phyloP scores from a whole-genome alignment of 2,888 invertebrate genomes.

The Sinohyriopsis cumingii region DNA sequence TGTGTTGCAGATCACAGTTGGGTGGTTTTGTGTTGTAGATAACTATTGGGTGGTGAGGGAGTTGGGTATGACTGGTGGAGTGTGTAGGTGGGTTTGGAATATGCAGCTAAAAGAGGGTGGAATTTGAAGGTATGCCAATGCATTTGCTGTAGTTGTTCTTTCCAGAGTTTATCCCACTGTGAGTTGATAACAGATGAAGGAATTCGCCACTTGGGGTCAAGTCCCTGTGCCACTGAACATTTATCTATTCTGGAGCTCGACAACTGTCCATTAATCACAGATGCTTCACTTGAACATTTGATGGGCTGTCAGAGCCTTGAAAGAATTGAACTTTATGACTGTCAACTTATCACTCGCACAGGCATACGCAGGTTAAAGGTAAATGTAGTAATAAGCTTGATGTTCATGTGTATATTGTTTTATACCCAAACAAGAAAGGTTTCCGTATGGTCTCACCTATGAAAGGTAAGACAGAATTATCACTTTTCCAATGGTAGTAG shows the following conservation, averaged over 20 bases:
- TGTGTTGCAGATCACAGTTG: too few relatives aligned
- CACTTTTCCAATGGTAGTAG: too few relatives aligned
- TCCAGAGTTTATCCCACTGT: slow-evolving; percentile 97
- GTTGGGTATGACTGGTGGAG: background rate
- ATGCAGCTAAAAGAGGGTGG: background rate
- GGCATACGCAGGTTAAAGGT: slow-evolving; percentile 97
- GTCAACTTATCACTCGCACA: slow-evolving; percentile 97
- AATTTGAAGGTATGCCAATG: background rate
- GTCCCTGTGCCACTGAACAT: slow-evolving; percentile 92
- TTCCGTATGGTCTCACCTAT: too few relatives aligned
- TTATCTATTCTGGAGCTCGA: slow-evolving; percentile 90
- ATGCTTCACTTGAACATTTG: slow-evolving; percentile 95
- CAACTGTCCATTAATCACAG: slow-evolving; percentile 98
- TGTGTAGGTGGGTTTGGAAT: background rate
- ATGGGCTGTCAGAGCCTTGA: slow-evolving; percentile 95
- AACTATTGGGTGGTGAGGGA: background rate
- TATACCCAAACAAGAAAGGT: too few relatives aligned
- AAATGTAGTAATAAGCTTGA: slow-evolving; percentile 60
- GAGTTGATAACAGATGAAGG: slow-evolving; percentile 99
- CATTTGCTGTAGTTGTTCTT: slow-evolving; percentile 26
- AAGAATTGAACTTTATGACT: slow-evolving; percentile 98
- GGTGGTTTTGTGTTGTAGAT: too few relatives aligned
- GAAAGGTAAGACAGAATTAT: too few relatives aligned
- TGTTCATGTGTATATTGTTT: background rate
- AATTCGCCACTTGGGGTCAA: slow-evolving; percentile 92